Evolutionary conservation across 1,140 invertebrate genomes (phyloP), one percentile per base, ranked within the genome.

Genomic region (Heliconius nattereri): DNA sequence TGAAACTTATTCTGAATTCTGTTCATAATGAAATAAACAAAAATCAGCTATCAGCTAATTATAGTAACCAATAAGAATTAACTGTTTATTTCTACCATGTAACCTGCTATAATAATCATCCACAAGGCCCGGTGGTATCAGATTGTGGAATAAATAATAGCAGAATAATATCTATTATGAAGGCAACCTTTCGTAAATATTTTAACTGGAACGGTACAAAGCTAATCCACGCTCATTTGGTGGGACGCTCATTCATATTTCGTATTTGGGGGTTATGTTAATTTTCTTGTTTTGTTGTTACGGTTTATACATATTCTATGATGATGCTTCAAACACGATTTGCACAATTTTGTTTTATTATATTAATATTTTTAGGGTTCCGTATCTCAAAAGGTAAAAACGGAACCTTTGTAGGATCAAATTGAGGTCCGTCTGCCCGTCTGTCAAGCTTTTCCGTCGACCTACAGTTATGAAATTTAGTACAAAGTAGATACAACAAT

Each of bases 161-260:
- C 26, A 76, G 74, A 54, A 76, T 76, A 76, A 76, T 76, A 71
- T 79, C 73, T 75, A 75, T 79, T 75, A 79, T 75, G 75, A 75
- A 75, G 37, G 66, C 78, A 60, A 40, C n/a, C 60, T 75, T 83
- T 84, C 83, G 85, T 87, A 86, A 89, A 88, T 88, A 89, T 87
- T 88, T 89, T 83, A 87, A 87, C 84, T 76, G 83, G 82, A 76
- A 76, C 82, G 80, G 66, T 87, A 82, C 83, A 80, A 85, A 87
- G 86, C 76, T 87, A 87, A 89, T 87, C 86, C 82, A 37, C 57
- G 78, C 80, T 86, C 84, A 85, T 87, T 85, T 89, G 78, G 79
- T 85, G 81, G 82, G 80, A 85, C 85, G 81, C 80, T 75, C 73
- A 76, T 84, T 85, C 78, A 84, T 87, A 83, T 85, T 88, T 87